Base-by-base conservation (phyloP, 2,888 invertebrate genomes). In the Norana najaformis region DNA sequence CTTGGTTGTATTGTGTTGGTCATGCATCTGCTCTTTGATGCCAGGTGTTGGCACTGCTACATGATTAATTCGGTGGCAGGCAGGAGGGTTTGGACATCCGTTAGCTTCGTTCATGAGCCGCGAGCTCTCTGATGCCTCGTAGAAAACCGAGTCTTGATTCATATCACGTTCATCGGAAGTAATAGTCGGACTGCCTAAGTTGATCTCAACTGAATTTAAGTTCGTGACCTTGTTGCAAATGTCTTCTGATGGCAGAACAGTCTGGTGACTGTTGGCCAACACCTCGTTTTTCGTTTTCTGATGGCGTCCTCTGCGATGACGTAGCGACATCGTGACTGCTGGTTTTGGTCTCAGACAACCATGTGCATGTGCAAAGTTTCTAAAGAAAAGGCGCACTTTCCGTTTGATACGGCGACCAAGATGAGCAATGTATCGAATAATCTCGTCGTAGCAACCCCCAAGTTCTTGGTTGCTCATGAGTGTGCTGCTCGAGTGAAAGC, bases 371-470 rank as follows among this genome's bases (percentile, higher is more conserved):
- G 85, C 85, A 30, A 85, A 5, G 85, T 37, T 85, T 36, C 93
- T 93, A 88, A 93, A 90, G 36, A 93, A 90, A 92, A 94, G 93
- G 41, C 92, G 91, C n/a, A 91, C 38, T 91, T 97, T 96, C 94
- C 98, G 96, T 95, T 98, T 98, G 91, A 97, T 97, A 93, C 98
- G 96, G 92, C 99, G 96, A 96, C 97, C 98, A 91, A 98, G 96
- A 95, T 99, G 99, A 0, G 97, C 98, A 88, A 99, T 97, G 94
- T 98, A 98, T 95, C 99, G 98, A 92, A 99, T 97, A 90, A 99
- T 98, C 95, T 99, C 99, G 53, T 98, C 97, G 95, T 99, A 99
- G 95, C 99, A 99, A 53, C 98, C 98, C 35, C 97, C 97, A 83
- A 98, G 98, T 94, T 99, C 99, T 92, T 98, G 94, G 91, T 94